These are phyloP conservation scores for Tenrec ecaudatus DNA, from an alignment of 2,113 vertebrate species.

Conservation along the genomic window DNA sequence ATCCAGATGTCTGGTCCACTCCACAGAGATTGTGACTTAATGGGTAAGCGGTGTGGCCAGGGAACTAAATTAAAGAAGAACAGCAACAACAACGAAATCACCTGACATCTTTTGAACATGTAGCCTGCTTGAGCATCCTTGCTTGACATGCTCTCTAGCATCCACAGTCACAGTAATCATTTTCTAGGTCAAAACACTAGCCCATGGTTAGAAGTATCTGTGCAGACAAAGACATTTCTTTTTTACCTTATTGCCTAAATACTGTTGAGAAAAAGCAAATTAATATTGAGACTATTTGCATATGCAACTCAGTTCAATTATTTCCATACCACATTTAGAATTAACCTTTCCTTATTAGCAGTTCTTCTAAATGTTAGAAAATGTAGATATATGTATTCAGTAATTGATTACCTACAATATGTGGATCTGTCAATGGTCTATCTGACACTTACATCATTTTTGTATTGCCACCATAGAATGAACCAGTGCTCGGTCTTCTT, in stretches of 20 bases:
- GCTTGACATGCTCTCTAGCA: not conserved
- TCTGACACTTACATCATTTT: not conserved
- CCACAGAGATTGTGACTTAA: conserved; percentile 2
- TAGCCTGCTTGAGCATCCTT: not conserved
- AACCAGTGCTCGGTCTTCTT: not conserved
- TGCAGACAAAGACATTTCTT: not conserved
- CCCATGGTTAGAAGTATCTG: not conserved
- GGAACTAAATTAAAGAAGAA: not conserved
- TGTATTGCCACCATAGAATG: not conserved
- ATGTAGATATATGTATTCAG: not conserved
- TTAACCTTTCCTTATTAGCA: not conserved
- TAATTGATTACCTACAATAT: not conserved
- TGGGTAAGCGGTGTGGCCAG: not conserved
- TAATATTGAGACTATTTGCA: not conserved
- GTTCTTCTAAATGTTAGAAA: not conserved
- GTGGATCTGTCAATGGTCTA: rapidly evolving
- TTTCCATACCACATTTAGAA: not conserved
- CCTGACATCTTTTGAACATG: not conserved
- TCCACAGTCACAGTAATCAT: not conserved
- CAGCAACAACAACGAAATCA: not conserved
- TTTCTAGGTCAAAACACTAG: not conserved
- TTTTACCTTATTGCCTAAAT: not conserved
- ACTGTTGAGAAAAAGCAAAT: not conserved
- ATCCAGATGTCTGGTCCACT: not conserved
- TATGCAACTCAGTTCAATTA: not conserved